phyloP scores from a whole-genome alignment of 1,140 invertebrate genomes.

The Drosophila nannoptera region DNA sequence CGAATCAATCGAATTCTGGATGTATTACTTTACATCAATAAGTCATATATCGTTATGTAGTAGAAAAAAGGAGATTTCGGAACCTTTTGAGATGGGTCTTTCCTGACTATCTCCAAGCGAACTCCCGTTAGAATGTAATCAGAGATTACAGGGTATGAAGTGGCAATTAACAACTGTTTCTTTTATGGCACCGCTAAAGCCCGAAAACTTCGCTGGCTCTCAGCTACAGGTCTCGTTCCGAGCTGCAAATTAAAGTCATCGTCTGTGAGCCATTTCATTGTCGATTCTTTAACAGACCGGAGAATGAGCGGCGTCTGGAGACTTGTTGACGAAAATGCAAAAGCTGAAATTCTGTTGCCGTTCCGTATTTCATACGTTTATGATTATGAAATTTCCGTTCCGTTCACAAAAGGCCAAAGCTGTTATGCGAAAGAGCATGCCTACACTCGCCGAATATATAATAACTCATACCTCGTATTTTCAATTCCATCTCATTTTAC shows the following conservation, averaged over 20 bases:
- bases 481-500: constrained; percentile 14
- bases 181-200: constrained; percentile 68
- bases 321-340: constrained; percentile 43
- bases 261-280: constrained; percentile 11
- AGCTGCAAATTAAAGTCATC: constrained; percentile 29
- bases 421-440: constrained; percentile 48
- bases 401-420: constrained; percentile 46
- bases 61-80: too few relatives aligned
- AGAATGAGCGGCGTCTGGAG: constrained; percentile 15
- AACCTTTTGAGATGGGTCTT: too few relatives aligned
- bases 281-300: constrained; percentile 58
- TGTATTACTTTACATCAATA: too few relatives aligned
- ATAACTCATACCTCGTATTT: constrained; percentile 33
- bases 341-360: constrained; percentile 47
- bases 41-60: too few relatives aligned
- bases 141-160: not conserved
- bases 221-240: constrained; percentile 31
- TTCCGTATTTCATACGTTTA: constrained; percentile 34
- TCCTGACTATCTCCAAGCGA: too few relatives aligned
- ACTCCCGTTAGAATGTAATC: not conserved
- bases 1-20: too few relatives aligned
- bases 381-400: constrained; percentile 72
- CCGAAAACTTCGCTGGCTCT: constrained; percentile 47
- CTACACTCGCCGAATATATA: constrained; percentile 28
- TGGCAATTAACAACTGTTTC: constrained; percentile 68